phyloP scores from a whole-genome alignment of 1,140 invertebrate species.

The Drosophila eugracilis region DNA sequence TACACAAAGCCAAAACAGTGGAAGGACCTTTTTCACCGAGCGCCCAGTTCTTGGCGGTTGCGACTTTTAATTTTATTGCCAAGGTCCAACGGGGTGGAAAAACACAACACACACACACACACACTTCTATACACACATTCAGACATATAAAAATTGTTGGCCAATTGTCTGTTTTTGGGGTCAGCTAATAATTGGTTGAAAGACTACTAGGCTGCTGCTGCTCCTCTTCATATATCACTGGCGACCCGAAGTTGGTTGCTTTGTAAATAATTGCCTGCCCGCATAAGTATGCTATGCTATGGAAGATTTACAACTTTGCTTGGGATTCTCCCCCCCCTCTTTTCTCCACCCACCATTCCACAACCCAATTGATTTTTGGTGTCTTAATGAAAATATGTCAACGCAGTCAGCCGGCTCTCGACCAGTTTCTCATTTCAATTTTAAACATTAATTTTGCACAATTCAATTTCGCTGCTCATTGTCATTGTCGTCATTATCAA shows the following conservation, averaged over 20 bases:
- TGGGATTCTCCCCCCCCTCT: no score
- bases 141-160: no score
- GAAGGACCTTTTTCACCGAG: conserved; percentile 12
- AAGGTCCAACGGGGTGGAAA: conserved; percentile 24
- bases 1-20: no score
- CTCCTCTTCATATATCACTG: conserved; percentile 21
- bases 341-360: no score
- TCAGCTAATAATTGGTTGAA: conserved; percentile 38
- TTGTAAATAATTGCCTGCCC: conserved; percentile 36
- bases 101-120: not conserved
- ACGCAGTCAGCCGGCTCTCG: not conserved
- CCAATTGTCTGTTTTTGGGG: conserved; percentile 44
- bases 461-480: conserved; percentile 57
- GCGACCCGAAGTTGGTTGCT: not conserved
- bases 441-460: conserved; percentile 54
- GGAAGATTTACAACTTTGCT: not conserved
- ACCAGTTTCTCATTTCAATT: conserved; percentile 54
- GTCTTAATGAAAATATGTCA: conserved; percentile 49
- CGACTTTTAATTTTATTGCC: conserved; percentile 62
- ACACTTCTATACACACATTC: no score
- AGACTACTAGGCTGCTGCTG: no score
- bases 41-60: conserved; percentile 35
- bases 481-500: conserved; percentile 52
- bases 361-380: conserved; percentile 25
- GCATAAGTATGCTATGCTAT: not conserved